phyloP scores from a whole-genome alignment of 2,797 vertebrate species.

The Eupleurogrammus muticus region DNA sequence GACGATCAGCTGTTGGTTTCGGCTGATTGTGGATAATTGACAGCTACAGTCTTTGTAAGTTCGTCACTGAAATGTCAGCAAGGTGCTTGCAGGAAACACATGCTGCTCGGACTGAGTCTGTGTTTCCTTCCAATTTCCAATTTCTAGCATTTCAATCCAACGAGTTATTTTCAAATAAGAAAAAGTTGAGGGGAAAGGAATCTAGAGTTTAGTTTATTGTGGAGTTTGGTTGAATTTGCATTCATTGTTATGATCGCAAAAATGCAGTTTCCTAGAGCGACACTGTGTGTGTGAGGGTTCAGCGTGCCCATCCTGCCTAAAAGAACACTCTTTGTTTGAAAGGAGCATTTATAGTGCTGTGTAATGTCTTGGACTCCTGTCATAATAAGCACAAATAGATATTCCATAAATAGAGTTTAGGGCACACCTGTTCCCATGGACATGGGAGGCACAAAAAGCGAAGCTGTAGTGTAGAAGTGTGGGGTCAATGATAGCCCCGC shows the following conservation, averaged over 20 bases:
- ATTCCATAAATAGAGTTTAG: conserved; percentile 30
- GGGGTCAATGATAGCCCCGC: conserved; percentile 98
- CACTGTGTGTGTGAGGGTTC: conserved; percentile 2
- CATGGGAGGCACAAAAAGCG: conserved; percentile 98
- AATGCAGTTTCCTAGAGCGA: too few species aligned
- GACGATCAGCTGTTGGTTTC: too few species aligned
- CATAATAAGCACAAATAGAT: conserved; percentile 1
- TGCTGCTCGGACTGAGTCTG: background rate
- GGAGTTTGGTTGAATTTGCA: too few species aligned
- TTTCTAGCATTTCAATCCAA: too few species aligned
- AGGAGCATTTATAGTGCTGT: background rate
- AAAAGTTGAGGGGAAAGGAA: too few species aligned
- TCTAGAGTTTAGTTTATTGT: too few species aligned
- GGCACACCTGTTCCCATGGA: conserved; percentile 97
- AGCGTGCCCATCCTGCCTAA: background rate
- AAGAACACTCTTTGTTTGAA: background rate
- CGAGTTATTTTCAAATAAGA: too few species aligned
- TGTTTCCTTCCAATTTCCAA: too few species aligned
- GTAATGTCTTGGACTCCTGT: too few species aligned
- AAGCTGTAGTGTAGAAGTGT: conserved; percentile 99
- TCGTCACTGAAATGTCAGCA: conserved; percentile 3
- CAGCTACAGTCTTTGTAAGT: background rate
- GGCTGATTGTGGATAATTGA: too few species aligned
- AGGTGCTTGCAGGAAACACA: background rate
- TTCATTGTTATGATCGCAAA: too few species aligned